Conservation (phyloP, 2,113 vertebrate genomes). For the Amblyopsis rosae region DNA sequence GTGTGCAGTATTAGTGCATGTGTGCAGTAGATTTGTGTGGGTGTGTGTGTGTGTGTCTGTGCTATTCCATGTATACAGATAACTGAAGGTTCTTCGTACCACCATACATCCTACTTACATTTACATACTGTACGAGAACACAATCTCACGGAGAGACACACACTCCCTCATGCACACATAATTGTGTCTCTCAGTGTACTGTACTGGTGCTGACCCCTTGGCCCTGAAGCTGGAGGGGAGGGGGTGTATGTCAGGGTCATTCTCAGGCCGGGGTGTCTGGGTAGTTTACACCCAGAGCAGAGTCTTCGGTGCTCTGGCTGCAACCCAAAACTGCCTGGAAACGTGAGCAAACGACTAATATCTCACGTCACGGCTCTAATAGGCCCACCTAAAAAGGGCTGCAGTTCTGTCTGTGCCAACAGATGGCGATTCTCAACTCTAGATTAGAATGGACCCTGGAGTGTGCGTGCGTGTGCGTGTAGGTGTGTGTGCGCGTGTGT, state of each 20-base stretch:
- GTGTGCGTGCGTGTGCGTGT: too few species aligned
- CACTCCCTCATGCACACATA: too few species aligned
- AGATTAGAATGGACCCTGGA: conserved; percentile 29
- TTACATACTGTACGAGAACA: too few species aligned
- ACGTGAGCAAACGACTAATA: conserved; percentile 47
- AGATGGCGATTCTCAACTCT: conserved; percentile 58
- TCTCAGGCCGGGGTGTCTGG: conserved; percentile 39
- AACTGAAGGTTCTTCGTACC: too few species aligned
- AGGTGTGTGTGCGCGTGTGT: background rate
- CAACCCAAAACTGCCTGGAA: conserved; percentile 28
- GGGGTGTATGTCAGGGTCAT: conserved; percentile 52
- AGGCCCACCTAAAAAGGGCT: conserved; percentile 63
- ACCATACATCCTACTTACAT: too few species aligned
- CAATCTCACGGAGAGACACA: too few species aligned
- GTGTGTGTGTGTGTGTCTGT: conserved; percentile 1
- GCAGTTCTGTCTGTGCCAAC: conserved; percentile 47
- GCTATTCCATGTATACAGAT: background rate
- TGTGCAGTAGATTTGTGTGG: background rate
- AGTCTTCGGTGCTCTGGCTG: conserved; percentile 20
- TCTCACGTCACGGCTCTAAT: conserved; percentile 59
- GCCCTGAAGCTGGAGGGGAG: conserved; percentile 9
- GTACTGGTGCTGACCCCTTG: background rate
- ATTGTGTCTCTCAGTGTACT: background rate
- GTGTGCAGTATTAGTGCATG: too few species aligned
- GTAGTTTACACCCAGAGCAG: conserved; percentile 41